Evolutionary conservation across 1,140 invertebrate genomes (phyloP).

Genomic region (Adoxophyes honmai): DNA sequence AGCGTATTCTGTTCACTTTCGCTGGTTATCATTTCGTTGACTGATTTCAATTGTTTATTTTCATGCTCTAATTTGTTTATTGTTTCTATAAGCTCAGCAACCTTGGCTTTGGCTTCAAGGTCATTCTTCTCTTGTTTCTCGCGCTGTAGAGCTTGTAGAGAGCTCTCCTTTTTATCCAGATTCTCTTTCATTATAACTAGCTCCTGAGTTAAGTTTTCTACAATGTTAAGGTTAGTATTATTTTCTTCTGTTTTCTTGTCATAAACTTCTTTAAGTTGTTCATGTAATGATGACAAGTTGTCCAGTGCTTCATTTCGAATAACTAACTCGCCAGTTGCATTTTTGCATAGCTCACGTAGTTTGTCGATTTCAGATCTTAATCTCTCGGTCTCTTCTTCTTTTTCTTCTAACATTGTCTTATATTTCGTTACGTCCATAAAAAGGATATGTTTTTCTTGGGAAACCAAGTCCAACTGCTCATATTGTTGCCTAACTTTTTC

Average conservation of each 20-base stretch:
- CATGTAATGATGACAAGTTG: conserved; percentile 26
- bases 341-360: conserved; percentile 29
- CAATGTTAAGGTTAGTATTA: conserved; percentile 28
- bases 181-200: conserved; percentile 37
- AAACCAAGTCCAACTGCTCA: conserved; percentile 17
- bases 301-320: conserved; percentile 34
- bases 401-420: conserved; percentile 32
- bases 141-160: conserved; percentile 27
- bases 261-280: conserved; percentile 40
- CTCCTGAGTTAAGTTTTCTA: conserved; percentile 41
- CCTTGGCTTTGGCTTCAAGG: conserved; percentile 18
- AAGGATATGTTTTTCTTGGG: conserved; percentile 28
- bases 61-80: conserved; percentile 29
- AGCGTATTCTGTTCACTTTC: conserved; percentile 43
- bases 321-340: conserved; percentile 23
- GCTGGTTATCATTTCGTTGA: conserved; percentile 44
- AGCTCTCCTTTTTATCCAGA: conserved; percentile 31
- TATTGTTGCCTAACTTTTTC: conserved; percentile 29
- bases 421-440: conserved; percentile 33
- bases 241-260: conserved; percentile 47
- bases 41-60: conserved; percentile 37
- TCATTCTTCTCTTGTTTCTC: conserved; percentile 24
- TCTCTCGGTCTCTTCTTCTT: conserved; percentile 34
- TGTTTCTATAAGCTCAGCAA: conserved; percentile 14
- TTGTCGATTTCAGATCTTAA: conserved; percentile 25